Base-by-base conservation (phyloP, 2,888 invertebrate genomes). In the Rhorus exstirpatorius region DNA sequence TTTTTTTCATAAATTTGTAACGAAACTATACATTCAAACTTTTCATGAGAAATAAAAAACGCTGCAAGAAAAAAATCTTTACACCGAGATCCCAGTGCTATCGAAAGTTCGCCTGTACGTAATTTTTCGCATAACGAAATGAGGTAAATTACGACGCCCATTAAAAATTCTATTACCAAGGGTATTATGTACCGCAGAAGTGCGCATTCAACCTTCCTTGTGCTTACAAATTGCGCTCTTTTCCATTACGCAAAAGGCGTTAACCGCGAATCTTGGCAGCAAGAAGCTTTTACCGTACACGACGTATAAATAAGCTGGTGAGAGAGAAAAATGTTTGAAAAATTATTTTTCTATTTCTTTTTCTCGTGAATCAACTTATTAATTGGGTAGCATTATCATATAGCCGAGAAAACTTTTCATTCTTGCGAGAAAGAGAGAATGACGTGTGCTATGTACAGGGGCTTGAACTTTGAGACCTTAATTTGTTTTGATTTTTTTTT, bases 221-320 rank as follows among this genome's bases (percentile, higher is more conserved):
- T 65, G 79, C 75, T 82, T 71, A 72, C 79, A 76, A 83, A 83
- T 83, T 79, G 82, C 76, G 65, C 76, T 79, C 75, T 76, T 83
- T 83, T 79, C 76, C 82, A 76, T 79, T 76, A 83, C 67, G 79
- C 79, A 76, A 76, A 76, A 76, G 71, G 79, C 79, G 65, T 67
- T 76, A 60, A 51, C 58, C 71, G 49, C 63, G 76, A 67, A 71
- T 67, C 75, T 82, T 79, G 75, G 70, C 58, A 83, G 71, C 35
- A 53, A 19, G 35, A 21, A 60, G 38, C 74, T 67, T 79, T 83
- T 60, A 76, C n/a, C n/a, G n/a, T n/a, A n/a, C n/a, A n/a, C 79
- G 71, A 71, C 67, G 76, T 76, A 79, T 31, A 76, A 83, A 79
- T 83, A 61, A 79, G 77, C 41, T 35, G 44, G 24, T 58, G 24